phyloP scores from a whole-genome alignment of 2,113 vertebrate species.

The Gulo gulo region DNA sequence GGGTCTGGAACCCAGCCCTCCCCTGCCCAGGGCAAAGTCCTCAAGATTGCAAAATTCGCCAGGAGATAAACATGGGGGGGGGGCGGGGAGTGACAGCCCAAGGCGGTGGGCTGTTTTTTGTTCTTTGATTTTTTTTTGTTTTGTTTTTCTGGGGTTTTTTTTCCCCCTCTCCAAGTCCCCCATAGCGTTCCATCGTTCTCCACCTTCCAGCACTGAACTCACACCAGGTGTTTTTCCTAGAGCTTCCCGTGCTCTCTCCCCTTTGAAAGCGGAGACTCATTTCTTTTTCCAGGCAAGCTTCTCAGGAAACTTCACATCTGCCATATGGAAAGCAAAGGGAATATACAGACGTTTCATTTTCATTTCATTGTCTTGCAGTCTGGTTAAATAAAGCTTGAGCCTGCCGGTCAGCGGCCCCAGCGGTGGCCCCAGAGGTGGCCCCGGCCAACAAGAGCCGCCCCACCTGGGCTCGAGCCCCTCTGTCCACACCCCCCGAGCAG shows the following conservation, averaged over 20 bases:
- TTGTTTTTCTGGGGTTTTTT: neutral
- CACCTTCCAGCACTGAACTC: neutral
- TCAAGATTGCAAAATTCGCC: neutral
- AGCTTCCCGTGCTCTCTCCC: too few species aligned
- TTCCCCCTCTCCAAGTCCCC: neutral
- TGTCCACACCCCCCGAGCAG: fast-evolving
- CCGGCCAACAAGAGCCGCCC: neutral
- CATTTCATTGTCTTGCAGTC: neutral
- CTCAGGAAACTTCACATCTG: neutral
- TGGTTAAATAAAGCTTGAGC: neutral
- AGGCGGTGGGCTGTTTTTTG: neutral
- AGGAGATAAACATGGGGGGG: neutral
- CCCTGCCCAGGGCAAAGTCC: neutral
- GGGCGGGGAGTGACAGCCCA: neutral
- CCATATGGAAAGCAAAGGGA: neutral
- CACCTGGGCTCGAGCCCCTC: neutral
- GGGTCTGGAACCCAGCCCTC: neutral
- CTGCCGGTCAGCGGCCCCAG: neutral
- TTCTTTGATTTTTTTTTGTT: neutral
- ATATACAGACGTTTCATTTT: neutral
- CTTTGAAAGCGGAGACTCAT: neutral
- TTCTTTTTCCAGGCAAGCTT: neutral
- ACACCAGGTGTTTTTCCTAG: neutral
- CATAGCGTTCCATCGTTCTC: neutral
- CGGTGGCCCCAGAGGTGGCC: neutral